Conservation (phyloP, 2,797 vertebrate genomes). For the Spea hammondii region DNA sequence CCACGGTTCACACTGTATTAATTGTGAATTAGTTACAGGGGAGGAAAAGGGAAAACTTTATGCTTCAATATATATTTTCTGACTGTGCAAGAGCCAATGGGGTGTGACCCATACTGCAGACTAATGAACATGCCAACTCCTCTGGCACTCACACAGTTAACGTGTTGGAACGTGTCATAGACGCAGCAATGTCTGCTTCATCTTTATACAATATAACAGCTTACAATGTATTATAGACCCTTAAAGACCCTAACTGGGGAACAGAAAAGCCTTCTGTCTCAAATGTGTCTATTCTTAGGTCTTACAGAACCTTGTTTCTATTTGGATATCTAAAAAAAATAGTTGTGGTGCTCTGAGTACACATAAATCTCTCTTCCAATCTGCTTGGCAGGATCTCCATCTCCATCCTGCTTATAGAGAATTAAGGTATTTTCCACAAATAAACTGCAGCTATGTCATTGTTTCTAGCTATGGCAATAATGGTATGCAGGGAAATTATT, state of each 20-base stretch:
- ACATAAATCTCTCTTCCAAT: slow-evolving; percentile 44
- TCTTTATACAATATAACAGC: not conserved
- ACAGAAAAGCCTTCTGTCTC: slow-evolving; percentile 18
- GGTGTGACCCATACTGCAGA: too few species aligned
- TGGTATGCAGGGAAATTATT: slow-evolving; percentile 22
- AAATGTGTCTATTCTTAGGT: slow-evolving; percentile 40
- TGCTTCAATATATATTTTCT: too few species aligned
- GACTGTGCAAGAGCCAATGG: too few species aligned
- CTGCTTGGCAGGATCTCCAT: slow-evolving; percentile 29
- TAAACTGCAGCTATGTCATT: slow-evolving; percentile 6
- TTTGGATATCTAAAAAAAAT: slow-evolving; percentile 32
- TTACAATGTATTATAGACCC: not conserved
- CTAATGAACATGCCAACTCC: too few species aligned
- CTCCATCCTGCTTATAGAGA: slow-evolving; percentile 29
- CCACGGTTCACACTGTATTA: too few species aligned
- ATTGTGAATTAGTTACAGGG: too few species aligned
- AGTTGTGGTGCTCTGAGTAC: slow-evolving; percentile 15
- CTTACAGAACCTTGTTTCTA: slow-evolving; percentile 30
- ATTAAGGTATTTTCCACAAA: slow-evolving; percentile 43
- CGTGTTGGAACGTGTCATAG: too few species aligned
- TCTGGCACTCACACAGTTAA: too few species aligned
- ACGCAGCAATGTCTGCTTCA: not conserved
- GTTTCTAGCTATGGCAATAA: slow-evolving; percentile 26
- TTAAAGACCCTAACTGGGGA: not conserved
- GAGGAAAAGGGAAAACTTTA: too few species aligned